phyloP scores from a whole-genome alignment of 1,140 invertebrate genomes.

The Drosophila carrolli region DNA sequence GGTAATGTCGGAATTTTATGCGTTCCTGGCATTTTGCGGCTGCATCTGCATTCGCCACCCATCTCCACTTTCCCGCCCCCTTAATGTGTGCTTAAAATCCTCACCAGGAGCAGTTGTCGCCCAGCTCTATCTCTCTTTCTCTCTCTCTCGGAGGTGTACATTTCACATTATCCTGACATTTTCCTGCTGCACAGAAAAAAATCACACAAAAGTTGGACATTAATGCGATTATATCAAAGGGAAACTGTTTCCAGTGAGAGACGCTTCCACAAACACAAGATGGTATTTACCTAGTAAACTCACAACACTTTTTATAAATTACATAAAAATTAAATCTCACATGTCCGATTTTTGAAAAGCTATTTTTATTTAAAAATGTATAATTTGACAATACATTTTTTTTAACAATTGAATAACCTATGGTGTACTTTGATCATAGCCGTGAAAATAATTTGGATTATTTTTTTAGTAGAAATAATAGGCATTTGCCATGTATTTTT shows the following conservation, averaged over 20 bases:
- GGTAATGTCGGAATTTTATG: constrained; percentile 52
- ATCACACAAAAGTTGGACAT: not conserved
- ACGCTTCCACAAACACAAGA: too few relatives aligned
- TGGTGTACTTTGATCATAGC: too few relatives aligned
- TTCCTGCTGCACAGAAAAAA: constrained; percentile 14
- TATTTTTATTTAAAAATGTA: too few relatives aligned
- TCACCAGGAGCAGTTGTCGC: constrained; percentile 56
- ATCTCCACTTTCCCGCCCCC: not conserved
- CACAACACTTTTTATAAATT: too few relatives aligned
- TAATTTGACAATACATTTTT: too few relatives aligned
- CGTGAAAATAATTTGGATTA: too few relatives aligned
- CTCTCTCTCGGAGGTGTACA: constrained; percentile 50
- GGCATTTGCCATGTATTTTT: too few relatives aligned
- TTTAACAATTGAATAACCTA: too few relatives aligned
- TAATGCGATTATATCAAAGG: not conserved
- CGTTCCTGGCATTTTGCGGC: constrained; percentile 54
- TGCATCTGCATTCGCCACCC: constrained; percentile 45
- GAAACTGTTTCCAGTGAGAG: not conserved
- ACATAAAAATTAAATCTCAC: too few relatives aligned
- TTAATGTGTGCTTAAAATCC: constrained; percentile 57
- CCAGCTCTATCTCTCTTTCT: constrained; percentile 1
- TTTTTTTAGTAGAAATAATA: too few relatives aligned
- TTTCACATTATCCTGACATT: constrained; percentile 58
- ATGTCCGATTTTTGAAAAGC: too few relatives aligned
- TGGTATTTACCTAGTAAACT: too few relatives aligned